phyloP scores from a whole-genome alignment of 2,113 vertebrate genomes.

The Indicator maculatus region DNA sequence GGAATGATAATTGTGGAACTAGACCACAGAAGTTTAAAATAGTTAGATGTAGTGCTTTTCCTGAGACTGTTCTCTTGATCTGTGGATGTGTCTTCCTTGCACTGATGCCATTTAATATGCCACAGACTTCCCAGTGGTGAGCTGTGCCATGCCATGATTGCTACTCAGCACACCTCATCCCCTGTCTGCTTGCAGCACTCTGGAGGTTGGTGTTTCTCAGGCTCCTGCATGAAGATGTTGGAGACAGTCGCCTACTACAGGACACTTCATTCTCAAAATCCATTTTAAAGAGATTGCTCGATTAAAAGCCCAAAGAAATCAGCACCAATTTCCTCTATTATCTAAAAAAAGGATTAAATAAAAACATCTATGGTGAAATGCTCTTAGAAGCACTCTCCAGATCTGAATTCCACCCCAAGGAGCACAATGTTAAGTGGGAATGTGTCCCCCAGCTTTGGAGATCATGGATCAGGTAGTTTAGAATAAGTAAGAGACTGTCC shows the following conservation, averaged over 20 bases:
- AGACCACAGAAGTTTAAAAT: not conserved
- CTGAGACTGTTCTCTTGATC: not conserved
- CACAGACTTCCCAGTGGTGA: not conserved
- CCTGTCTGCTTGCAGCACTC: not conserved
- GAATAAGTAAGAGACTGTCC: not conserved
- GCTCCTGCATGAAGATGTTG: not conserved
- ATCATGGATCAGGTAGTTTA: not conserved
- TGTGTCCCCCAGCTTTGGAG: rapidly evolving
- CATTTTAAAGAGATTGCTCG: not conserved
- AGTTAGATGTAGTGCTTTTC: not conserved
- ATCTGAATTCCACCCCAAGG: not conserved
- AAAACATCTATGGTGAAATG: not conserved
- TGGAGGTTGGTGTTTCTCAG: not conserved
- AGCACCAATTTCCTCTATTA: not conserved
- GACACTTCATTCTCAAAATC: not conserved
- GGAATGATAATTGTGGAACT: not conserved
- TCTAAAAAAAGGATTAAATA: not conserved
- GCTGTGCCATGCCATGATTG: too few species aligned
- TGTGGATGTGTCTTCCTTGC: not conserved
- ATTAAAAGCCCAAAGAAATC: not conserved
- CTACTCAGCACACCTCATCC: not conserved
- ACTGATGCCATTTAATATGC: not conserved
- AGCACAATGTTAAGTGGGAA: rapidly evolving
- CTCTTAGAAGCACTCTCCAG: not conserved
- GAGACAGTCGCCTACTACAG: not conserved